These are phyloP conservation scores for Neosalanx taihuensis DNA, from an alignment of 2,797 vertebrate species.

Conservation along the genomic window DNA sequence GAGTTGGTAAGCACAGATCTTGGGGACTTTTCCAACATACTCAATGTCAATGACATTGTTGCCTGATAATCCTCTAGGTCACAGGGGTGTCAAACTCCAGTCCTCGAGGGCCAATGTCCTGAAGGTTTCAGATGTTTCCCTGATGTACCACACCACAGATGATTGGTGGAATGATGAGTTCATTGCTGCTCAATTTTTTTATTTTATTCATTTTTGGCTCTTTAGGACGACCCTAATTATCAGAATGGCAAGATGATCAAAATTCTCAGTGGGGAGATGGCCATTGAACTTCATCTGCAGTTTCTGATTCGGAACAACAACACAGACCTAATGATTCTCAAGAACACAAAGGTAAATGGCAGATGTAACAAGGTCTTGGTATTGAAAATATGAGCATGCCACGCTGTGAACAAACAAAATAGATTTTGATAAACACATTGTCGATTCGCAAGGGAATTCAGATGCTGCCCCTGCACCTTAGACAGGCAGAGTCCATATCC, in stretches of 20 bases:
- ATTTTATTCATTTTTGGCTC: slow-evolving; percentile 28
- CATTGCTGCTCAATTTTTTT: background rate
- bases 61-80: background rate
- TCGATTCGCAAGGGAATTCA: too few relatives aligned
- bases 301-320: slow-evolving; percentile 99
- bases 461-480: too few relatives aligned
- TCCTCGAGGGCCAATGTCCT: too few relatives aligned
- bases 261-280: slow-evolving; percentile 98
- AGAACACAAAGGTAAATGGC: slow-evolving; percentile 94
- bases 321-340: slow-evolving; percentile 99
- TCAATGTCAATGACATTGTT: background rate
- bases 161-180: background rate
- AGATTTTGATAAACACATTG: too few relatives aligned
- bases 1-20: slow-evolving; percentile 74
- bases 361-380: background rate
- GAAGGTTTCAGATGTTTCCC: too few relatives aligned
- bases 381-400: too few relatives aligned
- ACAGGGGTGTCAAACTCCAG: background rate
- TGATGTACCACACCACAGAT: too few relatives aligned
- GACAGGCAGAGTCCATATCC: too few relatives aligned
- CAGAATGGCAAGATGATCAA: slow-evolving; percentile 99
- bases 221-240: slow-evolving; percentile 95
- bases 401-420: too few relatives aligned
- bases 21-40: background rate
- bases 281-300: slow-evolving; percentile 96